Evolutionary conservation across 2,113 vertebrate species (phyloP), one percentile per base, ranked within the genome.

Genomic region (Callocephalon fimbriatum): DNA sequence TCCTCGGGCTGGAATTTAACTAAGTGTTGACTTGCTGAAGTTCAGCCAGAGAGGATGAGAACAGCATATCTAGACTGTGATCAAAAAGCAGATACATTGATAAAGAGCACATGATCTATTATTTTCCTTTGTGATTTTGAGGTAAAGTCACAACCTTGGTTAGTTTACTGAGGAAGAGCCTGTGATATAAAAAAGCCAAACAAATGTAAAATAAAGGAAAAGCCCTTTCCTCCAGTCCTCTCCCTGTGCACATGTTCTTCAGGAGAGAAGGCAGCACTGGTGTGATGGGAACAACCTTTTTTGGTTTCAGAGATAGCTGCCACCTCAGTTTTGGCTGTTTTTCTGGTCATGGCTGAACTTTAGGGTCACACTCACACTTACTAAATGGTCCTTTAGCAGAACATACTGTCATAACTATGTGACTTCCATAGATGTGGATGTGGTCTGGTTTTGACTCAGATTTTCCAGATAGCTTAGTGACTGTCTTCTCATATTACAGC

Each of bases 171-270:
- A 82, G 27, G 22, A 84, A 7, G 8, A 76, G 19, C 14, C 15
- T 79, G 16, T 44, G 48, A 44, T 5, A 15, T 8, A 44, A 88
- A 51, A 73, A 79, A 11, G 37, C 37, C 27, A 71, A 71, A 27
- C 22, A 18, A 67, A 73, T n/a, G 5, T 2, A 70, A 68, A 51
- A 27, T 7, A 18, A 75, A 35, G 17, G 13, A 63, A 70, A 70
- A 51, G 8, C 15, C 4, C 10, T 38, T 83, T 85, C 5, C 10
- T 85, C 29, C 15, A 40, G 13, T 50, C 51, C 4, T 75, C 9
- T 71, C 7, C 12, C 16, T 29, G 8, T 0, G 0, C 10, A 23
- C 3, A 10, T 0, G 0, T 66, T 77, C 45, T 71, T 73, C 13
- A 31, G 16, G 17, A 73, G 48, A 38, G 22, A 71, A 44, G 0